Conservation (phyloP, 1,140 invertebrate genomes). For the Cydia splendana region DNA sequence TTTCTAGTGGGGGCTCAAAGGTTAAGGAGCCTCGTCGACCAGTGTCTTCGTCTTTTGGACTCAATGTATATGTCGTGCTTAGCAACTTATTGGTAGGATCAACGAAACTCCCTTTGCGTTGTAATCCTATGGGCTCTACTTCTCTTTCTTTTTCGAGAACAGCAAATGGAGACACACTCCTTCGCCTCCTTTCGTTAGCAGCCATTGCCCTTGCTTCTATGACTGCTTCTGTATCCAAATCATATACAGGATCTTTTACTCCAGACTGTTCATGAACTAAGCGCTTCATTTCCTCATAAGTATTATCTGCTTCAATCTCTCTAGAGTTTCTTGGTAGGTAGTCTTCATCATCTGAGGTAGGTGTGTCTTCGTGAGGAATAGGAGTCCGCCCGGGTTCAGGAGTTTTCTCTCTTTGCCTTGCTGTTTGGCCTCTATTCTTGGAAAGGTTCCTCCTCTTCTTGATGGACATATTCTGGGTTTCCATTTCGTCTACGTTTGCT, state of each 20-base stretch:
- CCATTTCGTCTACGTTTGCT: slow-evolving; percentile 60
- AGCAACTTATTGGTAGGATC: slow-evolving; percentile 77
- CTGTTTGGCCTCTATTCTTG: slow-evolving; percentile 74
- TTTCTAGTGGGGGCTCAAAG: slow-evolving; percentile 47
- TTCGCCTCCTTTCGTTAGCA: slow-evolving; percentile 70
- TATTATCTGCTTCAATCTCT: slow-evolving; percentile 75
- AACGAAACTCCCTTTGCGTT: slow-evolving; percentile 77
- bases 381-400: slow-evolving; percentile 74
- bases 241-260: slow-evolving; percentile 73
- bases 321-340: slow-evolving; percentile 56
- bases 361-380: slow-evolving; percentile 71
- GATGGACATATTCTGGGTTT: slow-evolving; percentile 68
- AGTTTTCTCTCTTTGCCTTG: slow-evolving; percentile 81
- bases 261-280: slow-evolving; percentile 71
- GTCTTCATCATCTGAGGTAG: slow-evolving; percentile 77
- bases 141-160: slow-evolving; percentile 62
- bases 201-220: slow-evolving; percentile 69
- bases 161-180: slow-evolving; percentile 79
- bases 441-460: slow-evolving; percentile 79
- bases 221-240: slow-evolving; percentile 73
- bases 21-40: slow-evolving; percentile 57
- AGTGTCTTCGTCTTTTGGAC: slow-evolving; percentile 69
- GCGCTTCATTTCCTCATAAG: slow-evolving; percentile 76
- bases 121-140: slow-evolving; percentile 57
- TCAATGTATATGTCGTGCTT: slow-evolving; percentile 69